Evolutionary conservation across 2,888 invertebrate species (phyloP).

Genomic region (Cerastoderma edule): DNA sequence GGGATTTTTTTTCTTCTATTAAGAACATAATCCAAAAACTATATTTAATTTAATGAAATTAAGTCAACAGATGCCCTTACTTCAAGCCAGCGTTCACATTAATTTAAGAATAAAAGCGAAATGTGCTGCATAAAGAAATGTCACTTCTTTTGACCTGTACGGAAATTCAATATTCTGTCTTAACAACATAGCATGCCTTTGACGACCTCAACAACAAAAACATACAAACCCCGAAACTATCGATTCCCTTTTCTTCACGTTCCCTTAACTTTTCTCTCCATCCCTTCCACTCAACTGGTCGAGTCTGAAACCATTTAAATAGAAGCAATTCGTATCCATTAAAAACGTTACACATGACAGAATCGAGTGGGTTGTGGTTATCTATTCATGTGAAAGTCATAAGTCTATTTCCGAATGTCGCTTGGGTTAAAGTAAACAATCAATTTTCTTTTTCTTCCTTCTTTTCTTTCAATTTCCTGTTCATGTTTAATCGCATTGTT

Average conservation of each 20-base stretch:
- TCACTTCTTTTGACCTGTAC: not conserved
- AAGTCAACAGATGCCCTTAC: not conserved
- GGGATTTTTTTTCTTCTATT: no score
- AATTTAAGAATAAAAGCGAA: not conserved
- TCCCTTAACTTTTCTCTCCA: slow-evolving; percentile 71
- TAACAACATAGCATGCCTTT: not conserved
- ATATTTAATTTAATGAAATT: not conserved
- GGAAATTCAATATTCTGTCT: not conserved
- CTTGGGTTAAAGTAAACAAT: not conserved
- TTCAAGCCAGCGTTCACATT: not conserved
- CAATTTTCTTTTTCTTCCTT: not conserved
- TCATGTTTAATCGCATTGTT: slow-evolving; percentile 12
- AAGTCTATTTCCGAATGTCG: not conserved
- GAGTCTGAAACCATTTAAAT: slow-evolving; percentile 78
- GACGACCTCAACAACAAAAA: not conserved
- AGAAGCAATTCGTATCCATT: slow-evolving; percentile 82
- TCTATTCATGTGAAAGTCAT: not conserved
- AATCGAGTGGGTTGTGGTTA: no score
- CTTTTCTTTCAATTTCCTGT: not conserved
- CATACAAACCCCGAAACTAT: slow-evolving; percentile 51
- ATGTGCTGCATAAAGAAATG: not conserved
- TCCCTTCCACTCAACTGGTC: slow-evolving; percentile 79
- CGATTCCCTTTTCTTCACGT: slow-evolving; percentile 61
- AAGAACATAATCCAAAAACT: no score
- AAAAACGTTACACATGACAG: slow-evolving; percentile 33